Conservation (phyloP, 2,888 invertebrate genomes). For the Nasonia oneida region DNA sequence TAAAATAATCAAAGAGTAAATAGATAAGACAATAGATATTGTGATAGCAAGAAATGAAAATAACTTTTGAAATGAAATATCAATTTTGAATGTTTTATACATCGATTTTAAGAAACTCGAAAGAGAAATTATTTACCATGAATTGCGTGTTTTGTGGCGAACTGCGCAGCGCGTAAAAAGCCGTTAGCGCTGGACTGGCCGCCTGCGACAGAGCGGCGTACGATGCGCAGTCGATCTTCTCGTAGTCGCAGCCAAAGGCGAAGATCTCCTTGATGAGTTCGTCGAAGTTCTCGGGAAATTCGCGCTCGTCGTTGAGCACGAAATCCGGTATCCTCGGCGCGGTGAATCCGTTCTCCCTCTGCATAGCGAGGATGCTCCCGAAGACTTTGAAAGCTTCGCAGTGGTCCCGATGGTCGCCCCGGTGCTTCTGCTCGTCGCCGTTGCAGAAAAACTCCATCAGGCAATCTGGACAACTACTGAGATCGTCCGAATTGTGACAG, state of each 20-base stretch:
- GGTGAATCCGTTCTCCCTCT: conserved; percentile 81
- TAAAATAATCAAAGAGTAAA: no score
- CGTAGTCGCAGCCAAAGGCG: conserved; percentile 79
- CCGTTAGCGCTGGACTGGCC: conserved; percentile 84
- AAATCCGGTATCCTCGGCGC: conserved; percentile 82
- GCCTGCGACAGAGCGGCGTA: conserved; percentile 84
- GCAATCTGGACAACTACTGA: conserved; percentile 82
- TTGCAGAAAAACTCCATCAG: conserved; percentile 82
- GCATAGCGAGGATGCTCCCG: conserved; percentile 82
- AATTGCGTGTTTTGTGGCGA: neutral
- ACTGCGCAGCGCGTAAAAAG: conserved; percentile 81
- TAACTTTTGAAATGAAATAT: no score
- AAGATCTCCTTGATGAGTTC: conserved; percentile 80
- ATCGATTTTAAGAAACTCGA: no score
- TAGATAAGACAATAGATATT: no score
- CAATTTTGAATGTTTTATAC: no score
- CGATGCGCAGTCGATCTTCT: conserved; percentile 81
- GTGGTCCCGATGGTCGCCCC: conserved; percentile 82
- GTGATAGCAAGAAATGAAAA: no score
- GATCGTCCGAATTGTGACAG: conserved; percentile 80
- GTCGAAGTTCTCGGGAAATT: conserved; percentile 80
- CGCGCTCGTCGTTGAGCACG: conserved; percentile 71
- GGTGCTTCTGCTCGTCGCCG: conserved; percentile 79
- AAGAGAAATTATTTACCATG: conserved; percentile 12
- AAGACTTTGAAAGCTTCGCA: conserved; percentile 84